Conservation (phyloP, 2,797 vertebrate genomes). For the Chloroceryle amazona region DNA sequence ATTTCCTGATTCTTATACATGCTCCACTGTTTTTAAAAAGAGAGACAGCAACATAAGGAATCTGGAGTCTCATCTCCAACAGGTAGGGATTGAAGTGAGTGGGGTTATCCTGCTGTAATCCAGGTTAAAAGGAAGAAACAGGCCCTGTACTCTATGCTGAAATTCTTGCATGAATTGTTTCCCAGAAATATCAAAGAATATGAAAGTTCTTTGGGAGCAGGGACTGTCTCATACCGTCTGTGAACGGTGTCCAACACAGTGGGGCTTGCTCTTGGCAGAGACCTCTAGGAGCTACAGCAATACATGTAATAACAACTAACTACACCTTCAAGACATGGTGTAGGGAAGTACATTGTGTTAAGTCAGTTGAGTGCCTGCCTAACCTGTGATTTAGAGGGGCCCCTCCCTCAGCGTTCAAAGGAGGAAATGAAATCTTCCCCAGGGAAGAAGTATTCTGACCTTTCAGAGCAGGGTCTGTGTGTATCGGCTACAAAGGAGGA, state of each 20-base stretch:
- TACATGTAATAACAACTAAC: conserved; percentile 64
- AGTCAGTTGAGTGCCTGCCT: conserved; percentile 34
- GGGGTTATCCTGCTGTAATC: background rate
- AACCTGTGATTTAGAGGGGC: conserved; percentile 70
- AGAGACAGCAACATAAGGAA: background rate
- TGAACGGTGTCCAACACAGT: conserved; percentile 54
- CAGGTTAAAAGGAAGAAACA: conserved; percentile 19
- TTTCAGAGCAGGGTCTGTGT: background rate
- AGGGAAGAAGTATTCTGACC: conserved; percentile 51
- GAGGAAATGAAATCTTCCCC: conserved; percentile 67
- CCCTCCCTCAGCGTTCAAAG: conserved; percentile 60
- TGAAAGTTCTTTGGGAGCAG: conserved; percentile 53
- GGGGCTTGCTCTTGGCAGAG: conserved; percentile 67
- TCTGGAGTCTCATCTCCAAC: background rate
- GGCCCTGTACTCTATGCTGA: background rate
- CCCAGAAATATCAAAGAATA: conserved; percentile 72
- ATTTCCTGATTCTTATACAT: conserved; percentile 20
- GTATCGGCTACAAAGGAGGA: background rate
- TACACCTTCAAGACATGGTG: conserved; percentile 62
- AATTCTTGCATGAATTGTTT: conserved; percentile 4
- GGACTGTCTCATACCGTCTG: conserved; percentile 59
- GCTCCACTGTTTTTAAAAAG: background rate
- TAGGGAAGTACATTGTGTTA: conserved; percentile 57
- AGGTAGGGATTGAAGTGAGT: background rate
- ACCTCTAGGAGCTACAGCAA: conserved; percentile 44